These are phyloP conservation scores for Paracyclopina nana DNA, from an alignment of 1,140 invertebrate genomes.

Conservation along the genomic window DNA sequence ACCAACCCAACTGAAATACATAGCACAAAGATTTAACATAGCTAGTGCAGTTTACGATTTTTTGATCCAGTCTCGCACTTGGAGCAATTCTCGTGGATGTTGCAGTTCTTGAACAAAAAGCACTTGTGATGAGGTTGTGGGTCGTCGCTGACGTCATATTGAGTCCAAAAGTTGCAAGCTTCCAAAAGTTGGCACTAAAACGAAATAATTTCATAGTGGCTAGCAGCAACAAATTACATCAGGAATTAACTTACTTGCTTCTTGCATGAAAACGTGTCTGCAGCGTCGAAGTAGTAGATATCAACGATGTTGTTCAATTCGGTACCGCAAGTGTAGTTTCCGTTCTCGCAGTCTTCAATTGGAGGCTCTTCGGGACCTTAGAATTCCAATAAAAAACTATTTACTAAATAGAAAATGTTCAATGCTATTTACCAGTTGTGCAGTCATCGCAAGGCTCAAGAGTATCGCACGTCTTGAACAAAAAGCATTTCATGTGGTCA, in stretches of 20 bases:
- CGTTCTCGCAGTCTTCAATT: not conserved
- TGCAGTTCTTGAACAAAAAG: not conserved
- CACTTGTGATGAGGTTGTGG: not conserved
- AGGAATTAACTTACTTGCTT: no score
- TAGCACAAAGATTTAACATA: no score
- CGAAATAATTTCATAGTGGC: no score
- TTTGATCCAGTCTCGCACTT: not conserved
- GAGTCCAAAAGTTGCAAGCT: not conserved
- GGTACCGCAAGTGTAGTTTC: not conserved
- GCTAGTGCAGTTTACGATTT: no score
- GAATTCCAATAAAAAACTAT: not conserved
- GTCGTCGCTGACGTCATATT: not conserved
- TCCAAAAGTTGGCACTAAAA: not conserved
- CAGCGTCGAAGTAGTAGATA: not conserved
- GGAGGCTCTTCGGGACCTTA: constrained; percentile 1
- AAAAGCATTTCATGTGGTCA: not conserved
- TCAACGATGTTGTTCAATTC: not conserved
- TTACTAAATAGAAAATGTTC: not conserved
- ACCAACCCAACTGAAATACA: no score
- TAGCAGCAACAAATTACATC: no score
- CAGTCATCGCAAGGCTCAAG: not conserved
- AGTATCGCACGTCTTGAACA: constrained; percentile 1
- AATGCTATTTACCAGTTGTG: not conserved
- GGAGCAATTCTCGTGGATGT: not conserved
- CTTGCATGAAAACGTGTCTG: not conserved